phyloP scores from a whole-genome alignment of 2,888 invertebrate genomes.

The Mythimna impura region DNA sequence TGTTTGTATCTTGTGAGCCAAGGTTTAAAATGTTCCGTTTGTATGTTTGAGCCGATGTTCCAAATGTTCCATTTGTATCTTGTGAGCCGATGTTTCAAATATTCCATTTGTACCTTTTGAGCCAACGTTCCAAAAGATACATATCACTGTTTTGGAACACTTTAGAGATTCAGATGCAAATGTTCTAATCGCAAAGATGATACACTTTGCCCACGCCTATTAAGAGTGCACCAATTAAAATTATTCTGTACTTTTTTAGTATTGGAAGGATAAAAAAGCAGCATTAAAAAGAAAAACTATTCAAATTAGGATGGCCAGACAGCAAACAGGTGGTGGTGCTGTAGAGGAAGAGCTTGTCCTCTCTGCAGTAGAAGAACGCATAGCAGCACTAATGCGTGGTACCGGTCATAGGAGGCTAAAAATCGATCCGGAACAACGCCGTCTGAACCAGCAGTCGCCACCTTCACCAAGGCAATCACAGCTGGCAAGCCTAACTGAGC shows the following conservation, averaged over 20 bases:
- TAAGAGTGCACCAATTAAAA: too few species aligned
- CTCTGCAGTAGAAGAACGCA: background rate
- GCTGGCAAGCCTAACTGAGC: constrained; percentile 9
- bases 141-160: too few species aligned
- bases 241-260: background rate
- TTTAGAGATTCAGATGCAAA: too few species aligned
- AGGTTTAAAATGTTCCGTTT: too few species aligned
- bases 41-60: too few species aligned
- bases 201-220: too few species aligned
- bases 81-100: too few species aligned
- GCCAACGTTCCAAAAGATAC: too few species aligned
- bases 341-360: background rate
- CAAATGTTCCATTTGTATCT: too few species aligned
- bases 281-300: background rate
- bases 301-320: background rate
- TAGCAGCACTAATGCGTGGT: background rate
- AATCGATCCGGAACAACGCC: background rate
- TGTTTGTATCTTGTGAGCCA: too few species aligned
- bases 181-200: too few species aligned
- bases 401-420: background rate
- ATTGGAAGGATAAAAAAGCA: constrained; percentile 10
- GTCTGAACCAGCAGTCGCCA: background rate
- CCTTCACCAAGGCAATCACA: constrained; percentile 1
- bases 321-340: background rate
- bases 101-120: too few species aligned